Conservation (phyloP, 2,888 invertebrate species). For the Cheilosia scutellata region DNA sequence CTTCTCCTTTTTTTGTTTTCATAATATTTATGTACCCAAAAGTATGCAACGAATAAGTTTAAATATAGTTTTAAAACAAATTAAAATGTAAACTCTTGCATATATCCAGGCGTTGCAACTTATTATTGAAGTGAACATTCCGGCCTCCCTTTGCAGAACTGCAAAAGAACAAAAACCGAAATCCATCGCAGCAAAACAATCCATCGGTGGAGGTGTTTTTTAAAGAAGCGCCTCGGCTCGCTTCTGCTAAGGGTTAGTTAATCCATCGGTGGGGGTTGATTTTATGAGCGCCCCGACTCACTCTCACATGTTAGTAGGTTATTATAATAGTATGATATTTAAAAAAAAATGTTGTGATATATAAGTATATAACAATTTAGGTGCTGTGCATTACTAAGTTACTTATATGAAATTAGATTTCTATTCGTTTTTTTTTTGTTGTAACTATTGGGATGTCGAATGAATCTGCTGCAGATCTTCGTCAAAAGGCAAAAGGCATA, state of each 20-base stretch:
- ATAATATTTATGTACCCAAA: too few relatives aligned
- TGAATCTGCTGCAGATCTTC: background rate
- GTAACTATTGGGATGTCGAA: background rate
- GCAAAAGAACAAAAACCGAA: background rate
- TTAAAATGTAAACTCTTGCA: too few relatives aligned
- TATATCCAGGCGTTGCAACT: too few relatives aligned
- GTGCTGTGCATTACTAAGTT: background rate
- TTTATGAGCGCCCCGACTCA: background rate
- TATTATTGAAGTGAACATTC: background rate
- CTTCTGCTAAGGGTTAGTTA: background rate
- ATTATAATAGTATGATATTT: background rate
- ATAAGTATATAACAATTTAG: background rate
- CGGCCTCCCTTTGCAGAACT: background rate
- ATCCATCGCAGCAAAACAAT: background rate
- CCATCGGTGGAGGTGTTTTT: background rate
- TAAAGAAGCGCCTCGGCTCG: too few relatives aligned
- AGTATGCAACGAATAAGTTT: too few relatives aligned
- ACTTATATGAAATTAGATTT: background rate
- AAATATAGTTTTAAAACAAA: too few relatives aligned
- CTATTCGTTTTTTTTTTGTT: background rate
- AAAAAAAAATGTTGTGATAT: background rate
- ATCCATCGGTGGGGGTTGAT: background rate
- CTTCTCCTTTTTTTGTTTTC: too few relatives aligned
- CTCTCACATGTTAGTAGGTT: background rate
- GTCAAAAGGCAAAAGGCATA: constrained; percentile 34